Evolutionary conservation across 2,113 vertebrate species (phyloP), one percentile per base, ranked within the genome.

Genomic region (Ornithorhynchus anatinus): DNA sequence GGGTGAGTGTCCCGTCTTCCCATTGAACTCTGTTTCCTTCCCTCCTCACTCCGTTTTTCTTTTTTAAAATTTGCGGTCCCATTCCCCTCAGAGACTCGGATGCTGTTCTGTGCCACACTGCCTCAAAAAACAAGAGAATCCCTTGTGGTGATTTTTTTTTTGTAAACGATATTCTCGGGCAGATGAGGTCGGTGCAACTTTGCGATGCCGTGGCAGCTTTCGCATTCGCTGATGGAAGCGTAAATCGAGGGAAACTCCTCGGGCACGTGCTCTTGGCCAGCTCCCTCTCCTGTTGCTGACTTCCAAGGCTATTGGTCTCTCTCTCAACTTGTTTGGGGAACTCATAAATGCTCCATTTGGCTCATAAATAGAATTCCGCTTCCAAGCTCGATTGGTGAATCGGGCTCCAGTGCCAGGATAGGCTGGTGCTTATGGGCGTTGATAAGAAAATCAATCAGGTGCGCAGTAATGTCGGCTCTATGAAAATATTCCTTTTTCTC

Each of bases 1-100:
- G 76, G 83, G 85, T 87, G 72, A 87, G 87, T 40, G 63, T 25
- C 8, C 1, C 44, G n/a, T 6, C 25, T 63, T 59, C 62, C 31
- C 7, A 0, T 75, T 23, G 39, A 63, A 32, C 53, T 69, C 29
- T 12, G 60, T 15, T 53, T 57, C 8, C 51, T 57, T 77, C 57
- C 0, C 19, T 69, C 12, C 76, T 62, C 52, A n/a, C n/a, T n/a
- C n/a, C n/a, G n/a, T n/a, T n/a, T n/a, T n/a, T n/a, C n/a, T n/a
- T n/a, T n/a, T n/a, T n/a, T n/a, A n/a, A n/a, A 51, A 19, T 35
- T 50, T 71, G 58, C n/a, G 29, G n/a, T 25, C 20, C 1, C 39
- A 35, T n/a, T 58, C 42, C 7, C 16, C 27, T 53, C 27, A n/a
- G n/a, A n/a, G n/a, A n/a, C n/a, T 63, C 15, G 50, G 50, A 39